Evolutionary conservation across 2,113 vertebrate genomes (phyloP).

Genomic region (Thamnaconus septentrionalis): DNA sequence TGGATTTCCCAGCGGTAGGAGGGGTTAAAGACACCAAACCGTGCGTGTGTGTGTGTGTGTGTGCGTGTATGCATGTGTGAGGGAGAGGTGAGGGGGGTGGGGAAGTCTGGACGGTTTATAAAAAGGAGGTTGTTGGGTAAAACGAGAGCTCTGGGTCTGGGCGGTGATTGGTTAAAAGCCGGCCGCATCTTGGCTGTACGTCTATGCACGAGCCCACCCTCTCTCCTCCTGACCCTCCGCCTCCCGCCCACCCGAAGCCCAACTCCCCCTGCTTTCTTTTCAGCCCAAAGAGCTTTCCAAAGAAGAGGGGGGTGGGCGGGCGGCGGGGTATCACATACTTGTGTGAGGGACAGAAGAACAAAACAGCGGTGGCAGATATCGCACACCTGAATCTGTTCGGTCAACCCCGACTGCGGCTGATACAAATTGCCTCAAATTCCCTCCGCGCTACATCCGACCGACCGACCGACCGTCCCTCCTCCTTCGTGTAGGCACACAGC

Average conservation of each 20-base stretch:
- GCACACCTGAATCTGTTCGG: slow-evolving; percentile 52
- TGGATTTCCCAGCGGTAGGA: slow-evolving; percentile 46
- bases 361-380: slow-evolving; percentile 39
- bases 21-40: slow-evolving; percentile 42
- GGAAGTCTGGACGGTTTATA: slow-evolving; percentile 25
- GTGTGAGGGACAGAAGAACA: slow-evolving; percentile 38
- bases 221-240: slow-evolving; percentile 27
- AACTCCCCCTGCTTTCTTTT: slow-evolving; percentile 24
- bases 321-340: slow-evolving; percentile 36
- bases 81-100: neutral
- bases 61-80: too few relatives aligned
- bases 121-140: slow-evolving; percentile 46
- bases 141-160: slow-evolving; percentile 33
- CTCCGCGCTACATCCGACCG: too few relatives aligned
- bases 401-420: slow-evolving; percentile 38
- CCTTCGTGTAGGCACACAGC: slow-evolving; percentile 5
- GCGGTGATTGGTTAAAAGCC: slow-evolving; percentile 45
- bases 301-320: slow-evolving; percentile 30
- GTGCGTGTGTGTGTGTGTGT: too few relatives aligned
- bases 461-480: slow-evolving; percentile 8
- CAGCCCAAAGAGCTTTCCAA: slow-evolving; percentile 16
- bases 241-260: slow-evolving; percentile 17
- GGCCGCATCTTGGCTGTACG: slow-evolving; percentile 41
- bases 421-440: slow-evolving; percentile 25
- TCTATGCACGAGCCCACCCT: slow-evolving; percentile 21